Conservation (phyloP, 2,113 vertebrate genomes). For the Sula dactylatra region DNA sequence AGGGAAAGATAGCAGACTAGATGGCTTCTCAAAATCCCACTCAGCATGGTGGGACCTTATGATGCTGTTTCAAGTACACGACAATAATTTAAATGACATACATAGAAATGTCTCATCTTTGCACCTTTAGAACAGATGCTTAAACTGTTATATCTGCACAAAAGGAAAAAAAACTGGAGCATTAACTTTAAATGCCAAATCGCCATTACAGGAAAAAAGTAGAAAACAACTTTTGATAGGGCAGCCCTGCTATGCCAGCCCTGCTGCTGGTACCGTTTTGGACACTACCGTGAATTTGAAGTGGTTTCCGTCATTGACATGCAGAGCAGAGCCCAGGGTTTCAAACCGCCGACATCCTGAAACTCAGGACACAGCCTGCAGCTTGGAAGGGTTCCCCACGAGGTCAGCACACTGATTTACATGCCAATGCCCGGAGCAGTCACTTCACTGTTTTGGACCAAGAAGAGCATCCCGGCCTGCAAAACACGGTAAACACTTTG, state of each 20-base stretch:
- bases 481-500: background rate
- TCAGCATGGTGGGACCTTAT: background rate
- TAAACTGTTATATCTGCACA: background rate
- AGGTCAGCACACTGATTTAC: conserved; percentile 68
- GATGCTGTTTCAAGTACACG: background rate
- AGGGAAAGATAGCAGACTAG: background rate
- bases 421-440: conserved; percentile 48
- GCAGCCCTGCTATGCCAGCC: background rate
- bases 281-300: conserved; percentile 36
- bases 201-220: background rate
- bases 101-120: background rate
- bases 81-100: background rate
- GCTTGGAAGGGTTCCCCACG: background rate
- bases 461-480: conserved; percentile 23
- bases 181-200: background rate
- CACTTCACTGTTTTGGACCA: background rate
- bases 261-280: background rate
- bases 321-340: conserved; percentile 7
- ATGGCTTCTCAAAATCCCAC: background rate
- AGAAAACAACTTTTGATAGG: conserved; percentile 32
- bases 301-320: conserved; percentile 42
- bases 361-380: background rate
- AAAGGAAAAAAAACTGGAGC: background rate
- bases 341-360: conserved; percentile 51
- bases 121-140: background rate